phyloP scores from a whole-genome alignment of 2,797 vertebrate genomes.

The Mormyrus proboscirostris region DNA sequence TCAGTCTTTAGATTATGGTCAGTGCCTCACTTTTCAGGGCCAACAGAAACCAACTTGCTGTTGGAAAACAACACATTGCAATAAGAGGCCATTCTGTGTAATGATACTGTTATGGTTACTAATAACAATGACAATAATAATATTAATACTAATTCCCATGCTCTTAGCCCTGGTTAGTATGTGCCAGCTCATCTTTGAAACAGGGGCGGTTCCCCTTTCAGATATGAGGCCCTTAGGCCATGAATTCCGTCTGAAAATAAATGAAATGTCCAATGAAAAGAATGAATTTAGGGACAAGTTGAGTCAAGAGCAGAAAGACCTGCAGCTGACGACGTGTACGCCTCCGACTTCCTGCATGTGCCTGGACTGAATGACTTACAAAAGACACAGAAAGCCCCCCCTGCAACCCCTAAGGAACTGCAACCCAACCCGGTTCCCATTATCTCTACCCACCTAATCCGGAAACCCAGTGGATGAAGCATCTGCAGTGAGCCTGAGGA shows the following conservation, averaged over 20 bases:
- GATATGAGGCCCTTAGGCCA: slow-evolving; percentile 10
- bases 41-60: not conserved
- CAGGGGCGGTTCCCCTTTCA: slow-evolving; percentile 10
- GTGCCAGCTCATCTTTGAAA: not conserved
- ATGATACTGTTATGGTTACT: not conserved
- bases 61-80: not conserved
- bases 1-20: not conserved
- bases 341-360: not conserved
- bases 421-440: not conserved
- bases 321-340: not conserved
- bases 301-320: slow-evolving; percentile 23
- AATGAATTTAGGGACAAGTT: slow-evolving; percentile 24
- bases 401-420: not conserved
- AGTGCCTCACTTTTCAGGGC: not conserved
- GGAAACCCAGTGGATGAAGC: not conserved
- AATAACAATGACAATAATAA: not conserved
- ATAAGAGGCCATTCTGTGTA: not conserved
- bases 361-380: not conserved
- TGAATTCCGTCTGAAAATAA: slow-evolving; percentile 6
- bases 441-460: not conserved
- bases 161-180: not conserved
- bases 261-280: not conserved
- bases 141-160: not conserved
- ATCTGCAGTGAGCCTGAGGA: not conserved
- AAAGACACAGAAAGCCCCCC: not conserved